Evolutionary conservation across 1,140 invertebrate species (phyloP).

Genomic region (Acromyrmex heyeri): DNA sequence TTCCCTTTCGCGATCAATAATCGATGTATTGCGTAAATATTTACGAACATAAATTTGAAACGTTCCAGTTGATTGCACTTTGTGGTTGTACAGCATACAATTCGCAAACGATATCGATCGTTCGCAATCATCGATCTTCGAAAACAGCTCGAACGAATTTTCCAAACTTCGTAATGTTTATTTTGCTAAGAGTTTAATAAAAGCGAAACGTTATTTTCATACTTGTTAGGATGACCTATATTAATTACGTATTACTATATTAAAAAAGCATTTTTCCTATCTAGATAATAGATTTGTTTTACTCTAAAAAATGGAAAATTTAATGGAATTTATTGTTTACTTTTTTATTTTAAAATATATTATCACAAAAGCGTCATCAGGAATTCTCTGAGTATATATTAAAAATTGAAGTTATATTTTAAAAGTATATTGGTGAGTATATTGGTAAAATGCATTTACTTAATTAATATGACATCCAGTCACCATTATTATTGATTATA

Average conservation of each 20-base stretch:
- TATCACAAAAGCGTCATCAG: too few relatives aligned
- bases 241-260: not conserved
- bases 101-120: conserved; percentile 16
- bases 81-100: not conserved
- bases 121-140: conserved; percentile 27
- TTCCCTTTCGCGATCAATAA: conserved; percentile 27
- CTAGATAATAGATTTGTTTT: not conserved
- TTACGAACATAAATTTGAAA: conserved; percentile 49
- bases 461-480: too few relatives aligned
- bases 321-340: not conserved
- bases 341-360: not conserved
- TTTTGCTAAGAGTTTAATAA: conserved; percentile 26
- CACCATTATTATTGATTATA: too few relatives aligned
- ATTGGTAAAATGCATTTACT: too few relatives aligned
- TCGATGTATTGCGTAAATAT: conserved; percentile 47
- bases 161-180: conserved; percentile 18
- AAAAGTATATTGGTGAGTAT: too few relatives aligned
- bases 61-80: conserved; percentile 22
- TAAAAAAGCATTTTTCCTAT: not conserved
- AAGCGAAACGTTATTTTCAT: not conserved
- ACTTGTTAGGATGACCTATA: not conserved
- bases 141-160: conserved; percentile 13
- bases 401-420: too few relatives aligned
- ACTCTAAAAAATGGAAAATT: not conserved
- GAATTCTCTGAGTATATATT: too few relatives aligned